Base-by-base conservation (phyloP, 1,140 invertebrate genomes). In the Drosophila nebulosa region DNA sequence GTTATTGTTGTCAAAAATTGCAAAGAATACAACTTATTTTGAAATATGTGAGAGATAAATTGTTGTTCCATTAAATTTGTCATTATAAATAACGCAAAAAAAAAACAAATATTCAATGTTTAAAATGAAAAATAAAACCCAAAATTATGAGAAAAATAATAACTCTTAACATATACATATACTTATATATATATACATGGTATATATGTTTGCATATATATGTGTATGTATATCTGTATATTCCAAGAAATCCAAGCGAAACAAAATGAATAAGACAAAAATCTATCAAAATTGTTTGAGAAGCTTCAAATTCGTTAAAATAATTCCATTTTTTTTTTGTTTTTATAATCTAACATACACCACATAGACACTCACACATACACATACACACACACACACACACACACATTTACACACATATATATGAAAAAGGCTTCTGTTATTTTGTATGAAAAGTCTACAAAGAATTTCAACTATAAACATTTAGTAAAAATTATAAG, bases 51-150 rank as follows among this genome's bases (percentile, higher is more conserved):
- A 66, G 46, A 59, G 69, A 83, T 30, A 75, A 79, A 84, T 74
- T 84, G 81, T 85, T 85, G 81, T 70, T 85, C 74, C 74, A 85
- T 86, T 86, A 69, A 80, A 86, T 86, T 80, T 86, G 79, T 78
- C 79, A 79, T 67, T 75, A 67, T 64, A 62, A 65, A 30, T 46
- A 79, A 74, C 66, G 73, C 42, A 59, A 79, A n/a, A n/a, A n/a
- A n/a, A n/a, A n/a, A n/a, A n/a, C n/a, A n/a, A 79, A 76, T 85
- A 84, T 79, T 46, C 69, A 76, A 79, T 66, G 74, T 83, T 81
- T 74, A 74, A 73, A 46, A 76, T 16, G 18, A 46, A 64, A 46
- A 9, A 16, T 1, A 64, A 75, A 74, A 62, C 65, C 56, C 66
- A 74, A 39, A 14, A n/a, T 46, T 18, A 46, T n/a, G n/a, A 46